Percentiles rank a stretch among this genome's conserved stretches.
Conservation (phyloP, 2,888 invertebrate genomes). For the Drosophila paramelanica region DNA sequence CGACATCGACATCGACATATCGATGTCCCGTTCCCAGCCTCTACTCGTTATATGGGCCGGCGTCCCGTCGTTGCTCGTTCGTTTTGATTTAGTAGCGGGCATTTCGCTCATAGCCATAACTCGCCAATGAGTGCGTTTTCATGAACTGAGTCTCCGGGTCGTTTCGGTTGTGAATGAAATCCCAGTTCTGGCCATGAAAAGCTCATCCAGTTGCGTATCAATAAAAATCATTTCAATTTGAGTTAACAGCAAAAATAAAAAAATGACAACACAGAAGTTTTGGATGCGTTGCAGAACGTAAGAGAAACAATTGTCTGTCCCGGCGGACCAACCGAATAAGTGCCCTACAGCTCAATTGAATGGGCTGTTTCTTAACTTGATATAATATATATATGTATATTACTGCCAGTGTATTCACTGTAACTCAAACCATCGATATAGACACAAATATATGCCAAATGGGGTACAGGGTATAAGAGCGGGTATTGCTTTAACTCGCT, state of each 20-base stretch:
- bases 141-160: slow-evolving; percentile 15
- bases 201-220: slow-evolving; percentile 36
- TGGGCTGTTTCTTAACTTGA: not conserved
- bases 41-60: not conserved
- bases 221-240: slow-evolving; percentile 75
- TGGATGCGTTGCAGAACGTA: slow-evolving; percentile 24
- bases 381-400: not conserved
- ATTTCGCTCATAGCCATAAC: slow-evolving; percentile 16
- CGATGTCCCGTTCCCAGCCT: not conserved
- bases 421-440: not conserved
- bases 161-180: slow-evolving; percentile 3
- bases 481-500: not conserved
- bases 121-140: slow-evolving; percentile 16
- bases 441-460: not conserved
- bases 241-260: slow-evolving; percentile 58
- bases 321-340: not conserved
- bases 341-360: slow-evolving; percentile 6
- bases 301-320: slow-evolving; percentile 10
- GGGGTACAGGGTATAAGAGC: slow-evolving; percentile 12
- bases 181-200: slow-evolving; percentile 3
- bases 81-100: slow-evolving; percentile 48
- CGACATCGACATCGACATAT: not conserved
- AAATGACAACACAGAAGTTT: slow-evolving; percentile 52
- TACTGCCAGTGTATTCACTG: not conserved
- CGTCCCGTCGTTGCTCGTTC: slow-evolving; percentile 23